Percentiles rank a stretch among this genome's conserved stretches.
Conservation (phyloP, 2,888 invertebrate genomes). For the Boloria selene region DNA sequence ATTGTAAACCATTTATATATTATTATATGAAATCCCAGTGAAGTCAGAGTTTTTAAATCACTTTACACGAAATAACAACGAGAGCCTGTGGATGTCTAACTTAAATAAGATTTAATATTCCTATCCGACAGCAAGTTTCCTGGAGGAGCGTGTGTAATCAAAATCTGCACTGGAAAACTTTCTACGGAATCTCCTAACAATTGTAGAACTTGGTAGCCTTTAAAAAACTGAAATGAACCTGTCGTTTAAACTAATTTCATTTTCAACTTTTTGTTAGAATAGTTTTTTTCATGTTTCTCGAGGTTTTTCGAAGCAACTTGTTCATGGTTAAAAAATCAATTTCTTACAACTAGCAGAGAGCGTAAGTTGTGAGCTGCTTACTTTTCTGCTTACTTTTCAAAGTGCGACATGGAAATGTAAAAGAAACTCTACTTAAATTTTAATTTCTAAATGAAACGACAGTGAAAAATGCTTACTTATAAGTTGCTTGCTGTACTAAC, state of each 20-base stretch:
- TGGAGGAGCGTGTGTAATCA: constrained; percentile 81
- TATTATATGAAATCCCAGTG: constrained; percentile 56
- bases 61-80: constrained; percentile 80
- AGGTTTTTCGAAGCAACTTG: constrained; percentile 65
- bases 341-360: constrained; percentile 65
- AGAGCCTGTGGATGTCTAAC: constrained; percentile 76
- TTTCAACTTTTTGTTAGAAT: constrained; percentile 76
- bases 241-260: constrained; percentile 81
- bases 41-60: constrained; percentile 71
- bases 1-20: too few species aligned
- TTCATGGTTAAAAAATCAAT: constrained; percentile 79
- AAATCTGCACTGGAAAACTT: constrained; percentile 78
- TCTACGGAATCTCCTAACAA: constrained; percentile 72
- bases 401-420: constrained; percentile 55
- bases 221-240: constrained; percentile 80
- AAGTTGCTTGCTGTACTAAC: constrained; percentile 21
- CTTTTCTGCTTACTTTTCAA: constrained; percentile 61
- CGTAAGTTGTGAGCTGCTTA: constrained; percentile 73
- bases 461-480: constrained; percentile 30
- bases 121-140: constrained; percentile 76
- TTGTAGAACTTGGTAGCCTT: constrained; percentile 68
- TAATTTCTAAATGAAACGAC: constrained; percentile 68
- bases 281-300: constrained; percentile 72
- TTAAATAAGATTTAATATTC: constrained; percentile 83
- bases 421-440: constrained; percentile 62